phyloP scores from a whole-genome alignment of 2,113 vertebrate species.

The Panthera tigris region DNA sequence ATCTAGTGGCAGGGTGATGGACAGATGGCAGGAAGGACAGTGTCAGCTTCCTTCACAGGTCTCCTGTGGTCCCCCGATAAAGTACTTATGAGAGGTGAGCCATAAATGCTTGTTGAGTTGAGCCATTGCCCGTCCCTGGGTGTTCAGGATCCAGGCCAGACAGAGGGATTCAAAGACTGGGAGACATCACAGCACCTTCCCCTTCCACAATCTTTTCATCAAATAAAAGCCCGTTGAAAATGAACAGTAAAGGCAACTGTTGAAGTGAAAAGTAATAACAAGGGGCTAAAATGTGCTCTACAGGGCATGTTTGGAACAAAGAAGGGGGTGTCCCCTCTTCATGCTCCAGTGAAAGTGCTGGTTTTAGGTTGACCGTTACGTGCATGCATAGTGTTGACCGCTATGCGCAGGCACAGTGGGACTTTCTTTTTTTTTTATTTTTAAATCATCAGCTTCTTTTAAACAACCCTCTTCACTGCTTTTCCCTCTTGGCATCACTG shows the following conservation, averaged over 20 bases:
- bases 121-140: not conserved
- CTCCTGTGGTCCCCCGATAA: not conserved
- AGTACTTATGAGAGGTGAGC: not conserved
- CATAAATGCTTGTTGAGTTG: not conserved
- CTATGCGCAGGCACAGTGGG: not conserved
- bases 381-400: not conserved
- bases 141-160: not conserved
- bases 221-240: constrained; percentile 51
- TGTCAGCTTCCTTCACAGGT: not conserved
- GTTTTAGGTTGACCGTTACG: not conserved
- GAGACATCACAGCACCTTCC: not conserved
- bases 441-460: not conserved
- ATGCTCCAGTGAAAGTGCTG: not conserved
- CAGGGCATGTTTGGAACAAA: not conserved
- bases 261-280: constrained; percentile 47
- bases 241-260: constrained; percentile 42
- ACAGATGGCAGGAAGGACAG: rapidly evolving
- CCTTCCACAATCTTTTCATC: not conserved
- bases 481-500: not conserved
- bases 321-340: not conserved
- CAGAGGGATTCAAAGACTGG: not conserved
- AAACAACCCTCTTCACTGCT: not conserved
- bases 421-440: not conserved
- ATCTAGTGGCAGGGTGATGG: not conserved
- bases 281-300: not conserved